Evolutionary conservation across 2,888 invertebrate genomes (phyloP).

Genomic region (Lypha dubia): DNA sequence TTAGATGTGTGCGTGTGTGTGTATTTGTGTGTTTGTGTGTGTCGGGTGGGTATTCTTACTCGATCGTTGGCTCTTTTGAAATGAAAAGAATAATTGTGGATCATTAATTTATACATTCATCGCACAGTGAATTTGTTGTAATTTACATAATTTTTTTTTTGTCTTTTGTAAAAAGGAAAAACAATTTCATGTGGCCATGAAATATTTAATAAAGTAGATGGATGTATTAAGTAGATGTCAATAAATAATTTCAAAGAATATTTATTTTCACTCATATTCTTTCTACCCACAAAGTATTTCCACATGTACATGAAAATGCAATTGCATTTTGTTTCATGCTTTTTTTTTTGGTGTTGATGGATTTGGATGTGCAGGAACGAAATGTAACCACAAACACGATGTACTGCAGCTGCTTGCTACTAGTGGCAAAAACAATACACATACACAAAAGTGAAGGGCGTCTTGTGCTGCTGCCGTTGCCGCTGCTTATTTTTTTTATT

Average conservation of each 20-base stretch:
- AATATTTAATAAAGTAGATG: constrained; percentile 53
- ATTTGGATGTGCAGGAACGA: constrained; percentile 46
- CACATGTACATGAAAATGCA: constrained; percentile 42
- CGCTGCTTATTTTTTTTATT: too few species aligned
- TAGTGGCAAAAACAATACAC: constrained; percentile 23
- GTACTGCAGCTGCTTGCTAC: constrained; percentile 58
- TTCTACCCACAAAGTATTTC: constrained; percentile 6
- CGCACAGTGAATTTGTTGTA: constrained; percentile 41
- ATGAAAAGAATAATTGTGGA: constrained; percentile 63
- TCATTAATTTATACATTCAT: constrained; percentile 72
- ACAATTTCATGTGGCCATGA: constrained; percentile 42
- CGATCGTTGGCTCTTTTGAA: neutral
- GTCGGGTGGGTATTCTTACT: constrained; percentile 11
- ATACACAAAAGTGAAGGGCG: constrained; percentile 61
- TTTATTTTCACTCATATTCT: constrained; percentile 42
- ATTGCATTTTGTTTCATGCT: constrained; percentile 47
- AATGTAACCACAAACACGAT: constrained; percentile 20
- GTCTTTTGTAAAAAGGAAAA: constrained; percentile 14
- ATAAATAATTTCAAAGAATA: constrained; percentile 65
- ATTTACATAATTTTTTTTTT: constrained; percentile 20
- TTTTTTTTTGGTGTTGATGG: constrained; percentile 54
- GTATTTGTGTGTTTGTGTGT: too few species aligned
- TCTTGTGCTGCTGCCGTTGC: constrained; percentile 54
- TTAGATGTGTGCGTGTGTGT: neutral
- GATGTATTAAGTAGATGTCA: constrained; percentile 64